Conservation (phyloP, 2,888 invertebrate species). For the Dicranocentrus wangi region DNA sequence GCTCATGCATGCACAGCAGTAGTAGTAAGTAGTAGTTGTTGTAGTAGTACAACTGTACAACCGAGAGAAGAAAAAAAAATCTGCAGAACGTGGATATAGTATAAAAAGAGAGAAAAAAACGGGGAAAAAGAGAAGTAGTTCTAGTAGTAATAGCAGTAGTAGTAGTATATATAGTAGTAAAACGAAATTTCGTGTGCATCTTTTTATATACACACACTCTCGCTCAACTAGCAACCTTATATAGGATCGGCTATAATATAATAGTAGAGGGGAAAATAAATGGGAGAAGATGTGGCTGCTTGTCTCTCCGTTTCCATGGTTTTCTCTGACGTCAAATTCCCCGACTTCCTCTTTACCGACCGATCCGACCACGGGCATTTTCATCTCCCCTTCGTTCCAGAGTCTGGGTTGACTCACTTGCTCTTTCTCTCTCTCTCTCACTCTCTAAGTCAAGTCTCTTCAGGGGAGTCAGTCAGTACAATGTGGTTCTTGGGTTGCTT, state of each 20-base stretch:
- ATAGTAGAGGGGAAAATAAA: slow-evolving; percentile 1
- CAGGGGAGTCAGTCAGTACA: slow-evolving; percentile 37
- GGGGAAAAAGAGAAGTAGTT: no score
- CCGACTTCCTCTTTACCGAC: slow-evolving; percentile 60
- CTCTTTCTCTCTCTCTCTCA: slow-evolving; percentile 36
- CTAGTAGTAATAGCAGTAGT: neutral
- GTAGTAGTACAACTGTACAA: no score
- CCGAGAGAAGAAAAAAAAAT: no score
- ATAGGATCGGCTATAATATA: no score
- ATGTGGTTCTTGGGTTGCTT: slow-evolving; percentile 37
- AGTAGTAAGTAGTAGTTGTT: no score
- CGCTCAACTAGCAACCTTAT: no score
- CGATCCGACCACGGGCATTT: slow-evolving; percentile 60
- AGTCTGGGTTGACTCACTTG: slow-evolving; percentile 25
- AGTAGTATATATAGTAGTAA: neutral
- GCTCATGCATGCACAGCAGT: no score
- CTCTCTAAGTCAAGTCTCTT: slow-evolving; percentile 41
- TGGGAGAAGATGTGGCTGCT: slow-evolving; percentile 41
- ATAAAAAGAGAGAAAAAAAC: no score
- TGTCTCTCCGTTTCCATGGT: slow-evolving; percentile 68
- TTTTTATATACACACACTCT: no score
- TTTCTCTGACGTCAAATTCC: slow-evolving; percentile 70
- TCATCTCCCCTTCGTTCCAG: slow-evolving; percentile 47
- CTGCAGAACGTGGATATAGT: no score
- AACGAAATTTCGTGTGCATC: no score